Conservation (phyloP, 2,888 invertebrate genomes). For the Sipha maydis region DNA sequence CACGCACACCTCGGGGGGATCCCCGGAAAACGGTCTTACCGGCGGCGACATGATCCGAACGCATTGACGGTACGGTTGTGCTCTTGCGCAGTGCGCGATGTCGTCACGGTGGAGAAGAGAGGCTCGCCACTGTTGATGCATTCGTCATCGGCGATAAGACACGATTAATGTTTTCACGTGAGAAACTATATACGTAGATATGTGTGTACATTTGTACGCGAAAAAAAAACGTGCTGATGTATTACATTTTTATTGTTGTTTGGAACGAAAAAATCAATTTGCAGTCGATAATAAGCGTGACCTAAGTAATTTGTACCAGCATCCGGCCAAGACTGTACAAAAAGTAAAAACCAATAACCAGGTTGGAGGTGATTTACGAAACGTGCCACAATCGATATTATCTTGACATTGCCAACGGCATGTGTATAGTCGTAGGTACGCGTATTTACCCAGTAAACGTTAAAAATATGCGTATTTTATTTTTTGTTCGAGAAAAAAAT, state of each 20-base stretch:
- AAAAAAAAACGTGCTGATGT: constrained; percentile 31
- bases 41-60: neutral
- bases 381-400: constrained; percentile 43
- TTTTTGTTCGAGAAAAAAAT: constrained; percentile 3
- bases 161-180: neutral
- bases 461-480: neutral
- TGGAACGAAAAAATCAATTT: constrained; percentile 48
- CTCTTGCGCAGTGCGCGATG: too few species aligned
- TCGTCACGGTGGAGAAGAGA: too few species aligned
- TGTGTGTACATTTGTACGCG: neutral
- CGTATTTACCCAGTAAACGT: neutral
- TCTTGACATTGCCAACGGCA: constrained; percentile 12
- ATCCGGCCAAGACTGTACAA: neutral
- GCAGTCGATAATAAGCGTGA: constrained; percentile 50
- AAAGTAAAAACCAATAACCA: constrained; percentile 41
- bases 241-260: constrained; percentile 18
- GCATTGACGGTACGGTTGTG: neutral
- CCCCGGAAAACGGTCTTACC: neutral
- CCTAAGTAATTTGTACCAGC: constrained; percentile 48
- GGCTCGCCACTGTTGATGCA: neutral
- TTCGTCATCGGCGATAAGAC: neutral
- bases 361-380: constrained; percentile 46
- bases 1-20: neutral
- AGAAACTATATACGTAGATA: neutral
- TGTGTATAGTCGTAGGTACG: neutral